phyloP scores from a whole-genome alignment of 2,797 vertebrate genomes.

The Crypturellus tataupa region DNA sequence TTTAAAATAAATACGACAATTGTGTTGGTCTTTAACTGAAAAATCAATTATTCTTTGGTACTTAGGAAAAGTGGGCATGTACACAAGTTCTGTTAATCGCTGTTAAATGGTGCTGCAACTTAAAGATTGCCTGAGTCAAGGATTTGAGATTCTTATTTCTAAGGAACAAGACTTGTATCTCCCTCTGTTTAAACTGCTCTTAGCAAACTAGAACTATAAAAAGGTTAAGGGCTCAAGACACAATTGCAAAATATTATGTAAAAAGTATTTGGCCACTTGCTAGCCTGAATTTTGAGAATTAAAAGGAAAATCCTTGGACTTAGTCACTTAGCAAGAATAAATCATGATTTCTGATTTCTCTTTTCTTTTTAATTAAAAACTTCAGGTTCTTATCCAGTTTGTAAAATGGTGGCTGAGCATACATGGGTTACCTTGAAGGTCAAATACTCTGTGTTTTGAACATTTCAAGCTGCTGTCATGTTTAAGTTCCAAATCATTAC shows the following conservation, averaged over 20 bases:
- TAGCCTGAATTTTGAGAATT: background rate
- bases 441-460: slow-evolving; percentile 4
- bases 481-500: slow-evolving; percentile 50
- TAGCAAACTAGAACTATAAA: background rate
- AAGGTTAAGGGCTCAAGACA: background rate
- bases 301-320: background rate
- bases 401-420: background rate
- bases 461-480: slow-evolving; percentile 45
- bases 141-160: background rate
- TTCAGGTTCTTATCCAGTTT: background rate
- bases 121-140: slow-evolving; percentile 18
- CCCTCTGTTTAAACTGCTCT: background rate
- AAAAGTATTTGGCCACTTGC: background rate
- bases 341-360: background rate
- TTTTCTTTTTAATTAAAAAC: background rate
- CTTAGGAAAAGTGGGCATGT: background rate
- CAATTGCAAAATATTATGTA: slow-evolving; percentile 6
- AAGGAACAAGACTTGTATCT: slow-evolving; percentile 4
- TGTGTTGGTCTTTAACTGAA: background rate
- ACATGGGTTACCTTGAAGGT: slow-evolving; percentile 47
- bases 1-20: background rate
- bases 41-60: background rate
- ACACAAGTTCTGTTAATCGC: background rate
- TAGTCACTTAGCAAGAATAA: background rate
- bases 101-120: background rate